Base-by-base conservation (phyloP, 2,113 vertebrate species). In the Lota lota region DNA sequence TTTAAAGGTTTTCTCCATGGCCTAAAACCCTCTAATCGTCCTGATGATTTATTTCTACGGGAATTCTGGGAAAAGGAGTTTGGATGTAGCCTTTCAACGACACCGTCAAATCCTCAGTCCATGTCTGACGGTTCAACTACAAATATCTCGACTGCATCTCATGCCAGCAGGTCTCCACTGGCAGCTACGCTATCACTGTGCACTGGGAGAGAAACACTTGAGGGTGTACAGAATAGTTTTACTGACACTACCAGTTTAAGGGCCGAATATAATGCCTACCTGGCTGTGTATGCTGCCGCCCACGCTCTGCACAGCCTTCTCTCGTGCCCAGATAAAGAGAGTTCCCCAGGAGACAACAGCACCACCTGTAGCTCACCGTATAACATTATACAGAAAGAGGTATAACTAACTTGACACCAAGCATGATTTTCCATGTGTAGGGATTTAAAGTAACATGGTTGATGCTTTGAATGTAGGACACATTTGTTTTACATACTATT, bases 221-320 rank as follows among this genome's bases (percentile, higher is more conserved):
- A 81, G 20, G 17, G 28, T 4, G 73, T 91, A 14, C 62, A 91
- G 0, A 88, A 79, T 73, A 61, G 47, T 2, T 91, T 92, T 58
- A 91, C 85, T 5, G 91, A 93, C 61, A 86, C 78, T 17, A 85
- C 90, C 22, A 84, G 89, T 24, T 76, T 92, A 5, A 83, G 91
- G 61, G 82, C 88, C 47, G 76, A 89, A 4, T 91, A 92, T 74
- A 94, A 92, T 22, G 85, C 92, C 14, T 94, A 94, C 61, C 78
- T 91, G 33, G 91, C 92, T 61, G 90, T 90, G 78, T 92, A 94
- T 63, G 89, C 90, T 53, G 86, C 82, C 56, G 93, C 92, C 24
- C 82, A 93, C n/a, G 86, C 91, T 28, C 79, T 93, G 36, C 91
- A 92, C 75, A 88, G 78, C 54, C 75, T 90, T 33, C 83, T 91